Percentiles rank a stretch among this genome's conserved stretches.
Conservation (phyloP, 2,797 vertebrate genomes). For the Molothrus ater region DNA sequence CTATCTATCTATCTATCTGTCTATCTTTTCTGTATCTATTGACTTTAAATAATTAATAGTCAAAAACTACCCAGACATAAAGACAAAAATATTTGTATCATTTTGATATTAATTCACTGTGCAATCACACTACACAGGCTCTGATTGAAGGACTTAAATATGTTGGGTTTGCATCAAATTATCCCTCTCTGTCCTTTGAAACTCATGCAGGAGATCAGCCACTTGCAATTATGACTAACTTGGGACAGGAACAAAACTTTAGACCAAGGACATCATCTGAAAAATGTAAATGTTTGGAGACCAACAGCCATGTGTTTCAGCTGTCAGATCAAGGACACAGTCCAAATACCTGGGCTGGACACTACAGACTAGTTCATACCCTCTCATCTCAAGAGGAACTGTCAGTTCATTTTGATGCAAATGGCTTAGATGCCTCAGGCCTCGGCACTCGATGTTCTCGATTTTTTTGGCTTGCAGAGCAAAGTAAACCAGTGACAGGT, state of each 20-base stretch:
- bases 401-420: background rate
- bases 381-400: background rate
- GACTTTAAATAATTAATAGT: background rate
- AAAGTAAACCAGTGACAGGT: background rate
- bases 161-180: background rate
- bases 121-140: background rate
- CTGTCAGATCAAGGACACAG: background rate
- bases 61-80: background rate
- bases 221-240: background rate
- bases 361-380: background rate
- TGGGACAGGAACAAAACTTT: background rate
- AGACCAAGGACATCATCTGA: background rate
- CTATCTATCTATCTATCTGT: accelerated
- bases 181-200: background rate
- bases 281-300: background rate
- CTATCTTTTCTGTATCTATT: background rate
- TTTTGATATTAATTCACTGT: background rate
- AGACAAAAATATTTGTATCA: background rate
- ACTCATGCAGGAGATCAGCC: background rate
- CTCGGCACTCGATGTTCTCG: background rate
- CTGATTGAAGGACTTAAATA: background rate
- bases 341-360: background rate
- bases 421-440: background rate
- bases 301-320: background rate
- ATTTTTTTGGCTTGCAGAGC: background rate